phyloP scores from a whole-genome alignment of 2,888 invertebrate species.

The Troides helena region DNA sequence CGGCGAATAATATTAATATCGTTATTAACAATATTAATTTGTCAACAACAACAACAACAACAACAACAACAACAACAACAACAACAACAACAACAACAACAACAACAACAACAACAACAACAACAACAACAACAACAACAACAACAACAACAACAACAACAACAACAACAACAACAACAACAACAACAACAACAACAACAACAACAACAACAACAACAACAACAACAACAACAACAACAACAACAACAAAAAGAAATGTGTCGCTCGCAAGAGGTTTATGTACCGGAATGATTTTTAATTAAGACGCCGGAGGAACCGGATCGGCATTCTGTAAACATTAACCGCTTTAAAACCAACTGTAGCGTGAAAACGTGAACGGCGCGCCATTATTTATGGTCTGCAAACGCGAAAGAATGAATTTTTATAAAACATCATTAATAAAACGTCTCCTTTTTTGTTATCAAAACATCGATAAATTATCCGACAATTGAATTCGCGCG shows the following conservation, averaged over 20 bases:
- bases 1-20: not conserved
- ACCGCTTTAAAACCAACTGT: slow-evolving; percentile 57
- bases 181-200: too few species aligned
- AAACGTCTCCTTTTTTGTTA: slow-evolving; percentile 53
- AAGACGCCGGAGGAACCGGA: slow-evolving; percentile 49
- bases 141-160: too few species aligned
- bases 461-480: slow-evolving; percentile 76
- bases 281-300: slow-evolving; percentile 51
- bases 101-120: too few species aligned
- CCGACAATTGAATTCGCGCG: slow-evolving; percentile 73
- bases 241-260: slow-evolving; percentile 4
- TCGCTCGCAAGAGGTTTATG: slow-evolving; percentile 46
- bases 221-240: too few species aligned
- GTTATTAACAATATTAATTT: slow-evolving; percentile 19
- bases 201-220: too few species aligned
- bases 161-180: too few species aligned
- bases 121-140: too few species aligned
- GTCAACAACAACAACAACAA: slow-evolving; percentile 9
- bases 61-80: too few species aligned
- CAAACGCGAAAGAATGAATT: slow-evolving; percentile 51
- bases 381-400: slow-evolving; percentile 63
- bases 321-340: slow-evolving; percentile 64
- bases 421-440: slow-evolving; percentile 68
- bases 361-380: slow-evolving; percentile 57
- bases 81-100: too few species aligned